These are phyloP conservation scores for Patella vulgata DNA, from an alignment of 1,140 invertebrate genomes.

Conservation along the genomic window DNA sequence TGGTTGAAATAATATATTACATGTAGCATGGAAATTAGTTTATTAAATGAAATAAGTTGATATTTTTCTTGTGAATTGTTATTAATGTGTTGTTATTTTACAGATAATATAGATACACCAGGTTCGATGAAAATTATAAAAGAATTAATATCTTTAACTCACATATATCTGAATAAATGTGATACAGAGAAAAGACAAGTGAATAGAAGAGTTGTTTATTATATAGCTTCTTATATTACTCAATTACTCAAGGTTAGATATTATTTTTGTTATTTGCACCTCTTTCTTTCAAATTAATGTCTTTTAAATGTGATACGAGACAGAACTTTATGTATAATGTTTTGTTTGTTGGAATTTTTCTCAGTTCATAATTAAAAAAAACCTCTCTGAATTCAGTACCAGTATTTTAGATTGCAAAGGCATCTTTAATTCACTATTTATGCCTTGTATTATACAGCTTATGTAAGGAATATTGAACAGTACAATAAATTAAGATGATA, in stretches of 20 bases:
- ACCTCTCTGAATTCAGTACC: too few relatives aligned
- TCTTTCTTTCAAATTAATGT: not conserved
- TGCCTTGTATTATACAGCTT: too few relatives aligned
- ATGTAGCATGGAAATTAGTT: too few relatives aligned
- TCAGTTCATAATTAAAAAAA: too few relatives aligned
- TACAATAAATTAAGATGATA: too few relatives aligned
- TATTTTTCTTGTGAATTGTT: too few relatives aligned
- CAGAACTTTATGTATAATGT: not conserved
- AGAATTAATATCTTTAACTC: slow-evolving; percentile 82
- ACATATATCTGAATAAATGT: slow-evolving; percentile 79
- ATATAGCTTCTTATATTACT: slow-evolving; percentile 80
- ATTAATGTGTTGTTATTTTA: too few relatives aligned
- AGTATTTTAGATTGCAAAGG: too few relatives aligned
- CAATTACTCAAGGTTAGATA: slow-evolving; percentile 78
- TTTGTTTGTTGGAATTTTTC: slow-evolving; percentile 3
- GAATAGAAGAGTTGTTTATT: slow-evolving; percentile 69
- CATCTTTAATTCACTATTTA: too few relatives aligned
- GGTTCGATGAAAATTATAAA: slow-evolving; percentile 83
- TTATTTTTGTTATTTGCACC: not conserved
- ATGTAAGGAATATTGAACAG: too few relatives aligned
- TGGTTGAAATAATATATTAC: too few relatives aligned
- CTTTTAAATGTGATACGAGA: not conserved
- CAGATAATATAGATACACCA: slow-evolving; percentile 96
- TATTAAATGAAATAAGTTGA: too few relatives aligned
- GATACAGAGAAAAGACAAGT: slow-evolving; percentile 32